Evolutionary conservation across 2,888 invertebrate species (phyloP), one percentile per base, ranked within the genome.

Genomic region (Hypselothyrea guttata): DNA sequence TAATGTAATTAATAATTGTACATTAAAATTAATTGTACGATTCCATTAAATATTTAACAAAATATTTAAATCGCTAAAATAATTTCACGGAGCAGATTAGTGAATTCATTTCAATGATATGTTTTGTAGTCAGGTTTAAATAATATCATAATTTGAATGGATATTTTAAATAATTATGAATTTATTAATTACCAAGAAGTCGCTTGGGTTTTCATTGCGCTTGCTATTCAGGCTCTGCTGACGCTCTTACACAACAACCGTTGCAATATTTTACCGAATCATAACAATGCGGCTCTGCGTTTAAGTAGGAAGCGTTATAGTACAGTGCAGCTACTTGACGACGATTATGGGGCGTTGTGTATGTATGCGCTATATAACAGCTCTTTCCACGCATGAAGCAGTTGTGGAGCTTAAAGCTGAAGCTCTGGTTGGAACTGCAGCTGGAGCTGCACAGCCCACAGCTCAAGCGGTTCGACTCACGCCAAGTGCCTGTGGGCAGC

Each of bases 401-500:
- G 67, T 61, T 55, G 64, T 51, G 56, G 59, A 46, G 34, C n/a
- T n/a, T 41, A 22, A 12, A 55, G 69, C 53, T 35, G 18, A 40
- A 53, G 66, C 58, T 34, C 2, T 1, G 30, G 40, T 49, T 49
- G 22, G 34, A 54, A 41, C 45, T 61, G 15, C 11, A 62, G 51
- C 48, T 67, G 58, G 51, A 64, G 71, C 58, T 52, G 37, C 49
- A 45, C 70, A 68, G 75, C 77, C 78, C 75, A 81, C 78, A 75
- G 57, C 59, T 54, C 55, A 71, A 68, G 57, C 62, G 70, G 62
- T 72, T 60, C 71, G 66, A 53, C 73, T 71, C 68, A 71, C 68
- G 76, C 79, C 77, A 77, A 78, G 75, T 79, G 75, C 75, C 73
- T 79, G 77, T 78, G 81, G 81, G 77, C 73, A 65, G 81, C 67